Percentiles rank a stretch among this genome's conserved stretches.
Conservation (phyloP, 2,888 invertebrate species). For the Morinoia aosen region DNA sequence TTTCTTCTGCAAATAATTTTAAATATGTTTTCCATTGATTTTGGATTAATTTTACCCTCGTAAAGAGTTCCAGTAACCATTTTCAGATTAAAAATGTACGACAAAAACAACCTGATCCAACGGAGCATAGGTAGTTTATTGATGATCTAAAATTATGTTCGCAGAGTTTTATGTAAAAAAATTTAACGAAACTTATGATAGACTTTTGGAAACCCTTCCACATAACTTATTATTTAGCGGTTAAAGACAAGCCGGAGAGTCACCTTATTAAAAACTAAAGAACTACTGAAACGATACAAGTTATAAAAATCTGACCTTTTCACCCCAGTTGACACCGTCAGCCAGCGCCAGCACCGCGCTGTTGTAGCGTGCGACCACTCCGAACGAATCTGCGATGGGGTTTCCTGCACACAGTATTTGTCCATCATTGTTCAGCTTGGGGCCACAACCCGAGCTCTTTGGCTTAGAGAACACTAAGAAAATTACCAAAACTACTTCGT, state of each 20-base stretch:
- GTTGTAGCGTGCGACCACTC: slow-evolving; percentile 79
- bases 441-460: slow-evolving; percentile 69
- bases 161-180: too few relatives aligned
- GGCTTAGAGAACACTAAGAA: background rate
- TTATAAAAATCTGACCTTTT: slow-evolving; percentile 74
- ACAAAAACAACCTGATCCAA: too few relatives aligned
- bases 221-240: background rate
- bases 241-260: background rate
- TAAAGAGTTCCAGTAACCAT: too few relatives aligned
- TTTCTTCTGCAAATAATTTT: too few relatives aligned
- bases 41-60: too few relatives aligned
- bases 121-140: too few relatives aligned
- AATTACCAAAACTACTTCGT: background rate
- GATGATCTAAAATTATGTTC: too few relatives aligned
- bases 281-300: background rate
- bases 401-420: slow-evolving; percentile 75
- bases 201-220: too few relatives aligned
- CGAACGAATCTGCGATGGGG: slow-evolving; percentile 91
- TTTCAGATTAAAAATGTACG: too few relatives aligned
- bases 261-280: background rate
- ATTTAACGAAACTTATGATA: too few relatives aligned
- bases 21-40: too few relatives aligned
- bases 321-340: slow-evolving; percentile 94
- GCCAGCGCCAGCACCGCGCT: slow-evolving; percentile 85
- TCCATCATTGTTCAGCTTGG: slow-evolving; percentile 69